Conservation (phyloP, 2,113 vertebrate species). For the Porphyrio hochstetteri region DNA sequence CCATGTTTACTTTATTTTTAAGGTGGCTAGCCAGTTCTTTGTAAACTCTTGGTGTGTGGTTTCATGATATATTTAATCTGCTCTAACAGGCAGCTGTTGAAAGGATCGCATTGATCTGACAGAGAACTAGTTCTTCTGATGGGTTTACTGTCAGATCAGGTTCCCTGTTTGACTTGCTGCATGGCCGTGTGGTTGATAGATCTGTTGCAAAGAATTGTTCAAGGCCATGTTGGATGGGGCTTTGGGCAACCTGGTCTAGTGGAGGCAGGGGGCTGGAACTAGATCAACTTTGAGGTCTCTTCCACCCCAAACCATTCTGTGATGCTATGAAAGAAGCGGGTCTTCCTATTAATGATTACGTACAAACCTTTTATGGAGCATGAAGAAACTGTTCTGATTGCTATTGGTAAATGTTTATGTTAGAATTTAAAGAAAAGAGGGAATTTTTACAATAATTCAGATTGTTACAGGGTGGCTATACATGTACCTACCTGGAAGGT, state of each 20-base stretch:
- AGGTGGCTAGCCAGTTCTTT: background rate
- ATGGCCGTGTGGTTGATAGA: background rate
- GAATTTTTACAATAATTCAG: background rate
- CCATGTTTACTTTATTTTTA: background rate
- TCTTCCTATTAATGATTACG: background rate
- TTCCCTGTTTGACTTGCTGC: constrained; percentile 21
- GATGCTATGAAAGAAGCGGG: background rate
- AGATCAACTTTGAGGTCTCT: too few relatives aligned
- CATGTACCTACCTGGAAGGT: background rate
- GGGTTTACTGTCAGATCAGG: constrained; percentile 27
- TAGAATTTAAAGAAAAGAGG: background rate
- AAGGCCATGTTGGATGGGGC: too few relatives aligned
- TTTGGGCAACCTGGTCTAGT: too few relatives aligned
- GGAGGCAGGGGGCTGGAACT: too few relatives aligned
- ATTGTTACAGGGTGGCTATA: background rate
- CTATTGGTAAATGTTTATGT: background rate
- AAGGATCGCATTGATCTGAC: constrained; percentile 29
- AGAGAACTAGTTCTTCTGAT: constrained; percentile 23
- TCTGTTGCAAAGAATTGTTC: background rate
- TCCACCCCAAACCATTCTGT: too few relatives aligned
- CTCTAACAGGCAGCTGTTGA: constrained; percentile 52
- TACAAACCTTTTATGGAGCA: background rate
- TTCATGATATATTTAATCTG: constrained; percentile 43
- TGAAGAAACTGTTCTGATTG: background rate
- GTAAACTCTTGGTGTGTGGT: background rate